Evolutionary conservation across 1,140 invertebrate species (phyloP).

Genomic region (Eriocheir sinensis): DNA sequence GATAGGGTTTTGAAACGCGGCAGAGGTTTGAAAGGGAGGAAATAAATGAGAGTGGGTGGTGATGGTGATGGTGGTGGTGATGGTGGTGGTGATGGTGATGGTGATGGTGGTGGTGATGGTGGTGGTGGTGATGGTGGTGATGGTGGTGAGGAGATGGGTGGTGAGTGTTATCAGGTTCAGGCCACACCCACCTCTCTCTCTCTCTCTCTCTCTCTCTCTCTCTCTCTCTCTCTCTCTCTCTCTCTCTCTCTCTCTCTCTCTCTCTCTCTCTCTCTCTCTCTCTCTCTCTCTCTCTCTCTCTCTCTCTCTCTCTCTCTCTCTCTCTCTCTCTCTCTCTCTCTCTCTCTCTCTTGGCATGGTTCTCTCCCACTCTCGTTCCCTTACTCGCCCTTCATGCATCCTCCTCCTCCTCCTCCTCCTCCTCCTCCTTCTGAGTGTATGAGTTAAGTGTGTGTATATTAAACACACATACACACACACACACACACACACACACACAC

Average conservation of each 20-base stretch:
- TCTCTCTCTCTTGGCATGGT: background rate
- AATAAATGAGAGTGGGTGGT: too few species aligned
- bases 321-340: background rate
- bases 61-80: too few species aligned
- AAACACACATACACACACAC: too few species aligned
- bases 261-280: background rate
- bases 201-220: background rate
- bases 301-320: background rate
- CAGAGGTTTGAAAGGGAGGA: too few species aligned
- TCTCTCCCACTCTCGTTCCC: background rate
- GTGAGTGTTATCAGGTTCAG: too few species aligned
- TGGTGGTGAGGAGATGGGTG: too few species aligned
- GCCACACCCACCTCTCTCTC: background rate
- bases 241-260: background rate
- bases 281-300: too few species aligned
- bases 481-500: too few species aligned
- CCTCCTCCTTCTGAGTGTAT: background rate
- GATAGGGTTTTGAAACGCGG: too few species aligned
- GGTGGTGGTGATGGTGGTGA: too few species aligned
- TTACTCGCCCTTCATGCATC: background rate
- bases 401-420: background rate
- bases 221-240: background rate
- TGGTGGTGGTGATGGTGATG: too few species aligned
- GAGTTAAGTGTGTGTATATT: background rate
- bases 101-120: too few species aligned